Evolutionary conservation across 35 echinoderm and acorn worm species (phyloP).

Genomic region (Hemicentrotus pulcherrimus): DNA sequence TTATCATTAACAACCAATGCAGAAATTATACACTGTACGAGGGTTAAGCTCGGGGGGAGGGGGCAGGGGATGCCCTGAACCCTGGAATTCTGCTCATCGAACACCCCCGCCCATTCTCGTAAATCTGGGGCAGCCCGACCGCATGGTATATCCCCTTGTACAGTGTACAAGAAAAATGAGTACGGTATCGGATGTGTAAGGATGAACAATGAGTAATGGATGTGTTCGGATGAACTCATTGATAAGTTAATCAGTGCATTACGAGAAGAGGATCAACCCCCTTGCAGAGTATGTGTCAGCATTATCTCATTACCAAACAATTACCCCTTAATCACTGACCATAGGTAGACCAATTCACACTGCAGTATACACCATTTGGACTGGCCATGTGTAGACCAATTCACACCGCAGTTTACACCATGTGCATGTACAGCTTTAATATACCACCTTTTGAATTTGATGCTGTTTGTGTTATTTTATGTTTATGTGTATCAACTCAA

Average conservation of each 20-base stretch:
- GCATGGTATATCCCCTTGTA: no score
- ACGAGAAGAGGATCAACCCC: neutral
- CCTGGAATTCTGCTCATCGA: no score
- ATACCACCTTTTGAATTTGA: no score
- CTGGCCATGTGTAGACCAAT: neutral
- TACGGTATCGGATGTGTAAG: neutral
- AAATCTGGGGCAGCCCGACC: no score
- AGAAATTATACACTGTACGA: no score
- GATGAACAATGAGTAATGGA: neutral
- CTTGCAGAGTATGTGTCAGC: neutral
- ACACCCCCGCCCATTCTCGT: neutral
- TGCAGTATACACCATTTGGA: neutral
- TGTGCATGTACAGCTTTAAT: no score
- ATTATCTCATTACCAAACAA: neutral
- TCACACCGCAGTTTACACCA: neutral
- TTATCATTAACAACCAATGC: no score
- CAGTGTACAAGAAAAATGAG: neutral
- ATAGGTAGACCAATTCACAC: neutral
- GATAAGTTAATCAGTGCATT: neutral
- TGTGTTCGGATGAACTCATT: slow-evolving; percentile 10
- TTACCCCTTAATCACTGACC: neutral
- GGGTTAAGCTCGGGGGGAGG: no score
- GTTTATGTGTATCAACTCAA: no score
- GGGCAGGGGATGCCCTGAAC: no score
- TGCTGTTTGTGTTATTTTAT: no score